These are phyloP conservation scores for Actinernus sp. DNA, from an alignment of 92 coral and sea anemone species.

Conservation along the genomic window DNA sequence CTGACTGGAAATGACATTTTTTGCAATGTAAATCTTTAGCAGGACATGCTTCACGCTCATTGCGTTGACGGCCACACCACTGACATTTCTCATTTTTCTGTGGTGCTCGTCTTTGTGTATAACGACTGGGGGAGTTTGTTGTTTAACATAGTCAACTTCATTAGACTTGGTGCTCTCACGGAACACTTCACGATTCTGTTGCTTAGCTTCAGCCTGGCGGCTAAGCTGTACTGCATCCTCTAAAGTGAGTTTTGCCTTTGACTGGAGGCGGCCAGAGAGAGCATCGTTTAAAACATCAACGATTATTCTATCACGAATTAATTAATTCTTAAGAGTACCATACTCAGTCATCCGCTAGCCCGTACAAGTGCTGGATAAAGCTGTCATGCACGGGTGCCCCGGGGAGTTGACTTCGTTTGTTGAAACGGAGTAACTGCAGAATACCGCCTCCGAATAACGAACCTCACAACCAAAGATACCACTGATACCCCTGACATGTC, in stretches of 20 bases:
- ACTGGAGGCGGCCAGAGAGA: conserved; percentile 54
- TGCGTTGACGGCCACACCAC: conserved; percentile 63
- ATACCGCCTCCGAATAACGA: conserved; percentile 36
- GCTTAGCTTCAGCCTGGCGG: conserved; percentile 54
- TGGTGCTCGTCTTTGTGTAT: too few relatives aligned
- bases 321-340: too few relatives aligned
- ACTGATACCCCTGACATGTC: too few relatives aligned
- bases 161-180: conserved; percentile 19
- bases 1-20: conserved; percentile 23
- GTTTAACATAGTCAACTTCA: conserved; percentile 25
- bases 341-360: conserved; percentile 52
- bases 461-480: too few relatives aligned
- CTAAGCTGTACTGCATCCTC: conserved; percentile 42
- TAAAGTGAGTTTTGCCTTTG: conserved; percentile 38
- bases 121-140: conserved; percentile 3
- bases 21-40: conserved; percentile 39
- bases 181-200: conserved; percentile 50
- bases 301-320: conserved; percentile 59
- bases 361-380: conserved; percentile 46
- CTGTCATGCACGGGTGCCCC: conserved; percentile 59
- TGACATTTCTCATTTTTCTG: conserved; percentile 7
- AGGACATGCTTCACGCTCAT: conserved; percentile 32
- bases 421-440: conserved; percentile 43
- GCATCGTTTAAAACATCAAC: conserved; percentile 56
- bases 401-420: conserved; percentile 43